Evolutionary conservation across 1,140 invertebrate species (phyloP), one percentile per base, ranked within the genome.

Genomic region (Hypothenemus hampei): DNA sequence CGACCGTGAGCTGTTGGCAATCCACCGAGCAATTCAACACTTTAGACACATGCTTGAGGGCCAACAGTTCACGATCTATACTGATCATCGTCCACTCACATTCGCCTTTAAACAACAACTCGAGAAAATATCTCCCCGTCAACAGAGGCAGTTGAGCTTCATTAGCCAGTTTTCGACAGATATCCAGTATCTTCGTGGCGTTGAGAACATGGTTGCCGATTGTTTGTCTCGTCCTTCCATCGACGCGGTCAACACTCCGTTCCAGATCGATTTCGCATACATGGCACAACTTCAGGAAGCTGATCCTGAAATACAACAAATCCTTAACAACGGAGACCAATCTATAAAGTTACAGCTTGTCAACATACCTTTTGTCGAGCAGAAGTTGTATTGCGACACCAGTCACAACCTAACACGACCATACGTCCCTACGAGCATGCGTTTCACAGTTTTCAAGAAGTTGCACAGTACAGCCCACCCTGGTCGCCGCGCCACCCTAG

Each of bases 101-200:
- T 70, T 60, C 43, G 67, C 69, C 0, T 73, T 72, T 40, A 7
- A 41, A 62, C 18, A 60, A 55, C 45, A 57, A 61, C 40, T 50
- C 20, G 64, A 39, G 64, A 68, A 46, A 13, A 57, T 3, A 36
- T 62, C 0, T 64, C 72, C 19, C 43, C 72, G 26, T 29, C 26
- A 29, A n/a, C 6, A 7, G 6, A 6, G 26, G 6, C 26, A 29
- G n/a, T n/a, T 29, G 0, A 56, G 68, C 6, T 37, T 37, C 35
- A 37, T 37, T 8, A 37, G 35, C 35, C 10, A 37, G 16, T 37
- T 37, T 16, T 11, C 35, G 10, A 37, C 35, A 5, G 35, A 37
- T 15, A 37, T 37, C 16, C 10, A 15, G 16, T 15, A 37, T 37
- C 5, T 37, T 15, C 10, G 15, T 5, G 35, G 35, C 35, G 16